Evolutionary conservation across 2,113 vertebrate species (phyloP).

Genomic region (Riparia riparia): DNA sequence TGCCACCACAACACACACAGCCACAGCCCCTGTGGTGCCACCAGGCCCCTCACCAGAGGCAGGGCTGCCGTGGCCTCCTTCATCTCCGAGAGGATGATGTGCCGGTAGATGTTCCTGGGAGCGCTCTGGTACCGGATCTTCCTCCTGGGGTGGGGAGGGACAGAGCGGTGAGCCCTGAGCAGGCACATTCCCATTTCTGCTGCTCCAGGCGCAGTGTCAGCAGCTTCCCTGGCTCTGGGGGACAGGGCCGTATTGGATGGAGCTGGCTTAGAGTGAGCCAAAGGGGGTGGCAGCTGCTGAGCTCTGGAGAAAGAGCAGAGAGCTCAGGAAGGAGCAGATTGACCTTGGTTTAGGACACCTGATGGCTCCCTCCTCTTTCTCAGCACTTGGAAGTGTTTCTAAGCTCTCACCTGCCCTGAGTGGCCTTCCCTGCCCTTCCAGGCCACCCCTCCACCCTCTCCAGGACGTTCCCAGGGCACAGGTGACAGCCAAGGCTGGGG

Average conservation of each 20-base stretch:
- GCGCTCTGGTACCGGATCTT: conserved; percentile 92
- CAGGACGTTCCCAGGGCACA: background rate
- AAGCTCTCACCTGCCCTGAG: background rate
- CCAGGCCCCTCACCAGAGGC: conserved; percentile 84
- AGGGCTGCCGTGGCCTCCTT: conserved; percentile 91
- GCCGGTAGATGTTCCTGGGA: conserved; percentile 93
- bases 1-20: background rate
- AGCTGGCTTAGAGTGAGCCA: fast-evolving
- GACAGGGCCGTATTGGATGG: background rate
- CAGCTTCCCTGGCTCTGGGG: background rate
- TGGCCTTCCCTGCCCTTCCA: background rate
- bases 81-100: conserved; percentile 93
- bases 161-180: background rate
- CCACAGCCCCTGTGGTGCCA: fast-evolving
- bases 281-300: background rate
- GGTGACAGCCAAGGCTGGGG: background rate
- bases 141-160: conserved; percentile 73
- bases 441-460: background rate
- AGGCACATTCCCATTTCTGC: background rate
- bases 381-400: background rate
- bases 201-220: background rate
- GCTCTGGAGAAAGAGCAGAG: background rate
- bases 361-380: background rate
- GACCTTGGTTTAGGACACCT: background rate
- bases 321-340: background rate